Evolutionary conservation across 1,140 invertebrate species (phyloP), one percentile per base, ranked within the genome.

Genomic region (Coptotermes formosanus): DNA sequence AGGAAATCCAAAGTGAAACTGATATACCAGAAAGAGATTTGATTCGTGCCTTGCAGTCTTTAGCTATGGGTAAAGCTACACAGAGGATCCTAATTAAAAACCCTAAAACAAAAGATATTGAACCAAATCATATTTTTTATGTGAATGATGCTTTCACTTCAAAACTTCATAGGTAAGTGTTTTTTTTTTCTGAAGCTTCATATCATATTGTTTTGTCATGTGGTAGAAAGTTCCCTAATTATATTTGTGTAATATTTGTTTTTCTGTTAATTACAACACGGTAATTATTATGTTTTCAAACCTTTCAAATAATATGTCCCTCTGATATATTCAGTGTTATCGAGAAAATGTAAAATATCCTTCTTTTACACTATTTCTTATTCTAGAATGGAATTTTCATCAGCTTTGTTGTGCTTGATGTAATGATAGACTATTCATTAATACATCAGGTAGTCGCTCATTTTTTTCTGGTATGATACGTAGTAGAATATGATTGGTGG

Each of bases 81-180:
- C 99, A 99, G 91, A 93, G 99, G 89, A 95, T 99, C 88, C 93
- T 99, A 59, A 94, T 98, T 87, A 99, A 99, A 90, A 95, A 96
- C 91, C 98, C 98, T 44, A 94, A 93, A 90, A 98, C 97, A 81
- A 99, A 99, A 92, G 98, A 99, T 90, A 99, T 99, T 88, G 98
- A 99, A 91, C 94, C 97, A 23, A 93, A 94, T 48, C 97, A 99
- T 91, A 94, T 95, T 88, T 99, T 99, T 91, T 95, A 94, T 89
- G 97, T 99, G 8, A 99, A 99, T 92, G 99, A 99, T 90, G 96
- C 96, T 87, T 99, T 99, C 92, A 97, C 97, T 55, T 99, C 98
- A 55, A 99, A 99, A 93, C 93, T 99, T 88, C 97, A 98, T 91
- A 95, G 98, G 94, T 98, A 90, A 83, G 44, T 83, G 82, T 83